phyloP scores from a whole-genome alignment of 2,888 invertebrate genomes.

The Hirtodrosophila alboralis region DNA sequence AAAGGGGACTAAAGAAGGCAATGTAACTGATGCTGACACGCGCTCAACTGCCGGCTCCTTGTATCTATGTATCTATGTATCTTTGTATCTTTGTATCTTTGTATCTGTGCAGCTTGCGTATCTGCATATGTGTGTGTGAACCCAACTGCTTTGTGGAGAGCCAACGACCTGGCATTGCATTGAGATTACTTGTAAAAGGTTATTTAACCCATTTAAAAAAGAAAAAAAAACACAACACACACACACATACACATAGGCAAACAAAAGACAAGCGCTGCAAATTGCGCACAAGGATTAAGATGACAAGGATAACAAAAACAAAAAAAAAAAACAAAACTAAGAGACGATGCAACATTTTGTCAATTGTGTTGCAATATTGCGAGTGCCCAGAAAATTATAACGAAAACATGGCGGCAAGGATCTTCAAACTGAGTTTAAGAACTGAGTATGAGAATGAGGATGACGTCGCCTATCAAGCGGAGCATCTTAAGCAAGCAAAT shows the following conservation, averaged over 20 bases:
- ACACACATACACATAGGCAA: not conserved
- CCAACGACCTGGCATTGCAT: slow-evolving; percentile 64
- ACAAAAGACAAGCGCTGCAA: slow-evolving; percentile 34
- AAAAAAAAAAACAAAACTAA: no score
- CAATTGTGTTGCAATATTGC: slow-evolving; percentile 36
- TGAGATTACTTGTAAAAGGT: slow-evolving; percentile 69
- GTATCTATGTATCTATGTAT: no score
- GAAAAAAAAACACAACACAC: slow-evolving; percentile 3
- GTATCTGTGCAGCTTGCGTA: slow-evolving; percentile 10
- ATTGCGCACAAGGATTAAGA: slow-evolving; percentile 51
- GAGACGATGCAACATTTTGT: slow-evolving; percentile 39
- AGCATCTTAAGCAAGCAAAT: slow-evolving; percentile 48
- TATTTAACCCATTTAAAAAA: slow-evolving; percentile 71
- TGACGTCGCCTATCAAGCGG: slow-evolving; percentile 50
- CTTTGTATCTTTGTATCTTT: no score
- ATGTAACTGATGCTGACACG: slow-evolving; percentile 64
- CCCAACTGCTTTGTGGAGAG: slow-evolving; percentile 32
- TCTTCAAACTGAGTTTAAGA: not conserved
- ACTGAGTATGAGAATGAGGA: not conserved
- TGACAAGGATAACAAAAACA: slow-evolving; percentile 38
- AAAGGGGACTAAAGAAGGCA: not conserved
- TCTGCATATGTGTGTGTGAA: slow-evolving; percentile 26
- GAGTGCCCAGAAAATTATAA: slow-evolving; percentile 47
- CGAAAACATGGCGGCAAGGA: slow-evolving; percentile 4
- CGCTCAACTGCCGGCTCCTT: slow-evolving; percentile 42